Conservation (phyloP, 2,113 vertebrate genomes). For the Sturnira hondurensis region DNA sequence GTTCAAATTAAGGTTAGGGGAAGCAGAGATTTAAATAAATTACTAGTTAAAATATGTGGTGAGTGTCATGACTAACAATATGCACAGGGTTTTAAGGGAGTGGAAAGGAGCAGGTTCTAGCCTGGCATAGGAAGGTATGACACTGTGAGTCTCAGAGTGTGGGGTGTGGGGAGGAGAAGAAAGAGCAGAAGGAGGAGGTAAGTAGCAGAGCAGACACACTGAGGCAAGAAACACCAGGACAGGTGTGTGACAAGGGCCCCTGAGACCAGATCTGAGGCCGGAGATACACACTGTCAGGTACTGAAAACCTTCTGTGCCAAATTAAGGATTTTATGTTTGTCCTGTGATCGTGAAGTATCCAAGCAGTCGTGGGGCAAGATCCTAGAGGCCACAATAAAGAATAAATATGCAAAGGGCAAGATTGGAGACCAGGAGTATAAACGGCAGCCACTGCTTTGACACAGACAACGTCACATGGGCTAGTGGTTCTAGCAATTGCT, state of each 20-base stretch:
- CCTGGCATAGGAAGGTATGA: background rate
- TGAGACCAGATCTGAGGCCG: background rate
- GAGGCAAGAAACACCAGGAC: background rate
- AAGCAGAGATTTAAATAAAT: background rate
- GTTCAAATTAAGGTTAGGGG: background rate
- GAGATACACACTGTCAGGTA: background rate
- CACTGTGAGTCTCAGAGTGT: background rate
- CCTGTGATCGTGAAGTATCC: background rate
- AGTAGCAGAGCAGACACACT: background rate
- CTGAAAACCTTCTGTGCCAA: background rate
- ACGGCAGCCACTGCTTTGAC: too few relatives aligned
- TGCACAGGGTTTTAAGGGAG: background rate
- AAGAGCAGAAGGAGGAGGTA: background rate
- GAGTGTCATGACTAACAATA: background rate
- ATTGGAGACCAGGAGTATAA: background rate
- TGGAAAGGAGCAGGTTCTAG: background rate
- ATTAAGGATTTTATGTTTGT: background rate
- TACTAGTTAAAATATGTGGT: background rate
- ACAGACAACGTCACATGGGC: background rate
- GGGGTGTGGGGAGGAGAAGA: background rate
- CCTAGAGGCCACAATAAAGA: background rate
- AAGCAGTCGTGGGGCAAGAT: background rate
- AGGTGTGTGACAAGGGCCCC: background rate
- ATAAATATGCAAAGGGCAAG: background rate
- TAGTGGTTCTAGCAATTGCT: background rate